phyloP scores from a whole-genome alignment of 2,888 invertebrate genomes.

The Amblyjoppa fuscipennis region DNA sequence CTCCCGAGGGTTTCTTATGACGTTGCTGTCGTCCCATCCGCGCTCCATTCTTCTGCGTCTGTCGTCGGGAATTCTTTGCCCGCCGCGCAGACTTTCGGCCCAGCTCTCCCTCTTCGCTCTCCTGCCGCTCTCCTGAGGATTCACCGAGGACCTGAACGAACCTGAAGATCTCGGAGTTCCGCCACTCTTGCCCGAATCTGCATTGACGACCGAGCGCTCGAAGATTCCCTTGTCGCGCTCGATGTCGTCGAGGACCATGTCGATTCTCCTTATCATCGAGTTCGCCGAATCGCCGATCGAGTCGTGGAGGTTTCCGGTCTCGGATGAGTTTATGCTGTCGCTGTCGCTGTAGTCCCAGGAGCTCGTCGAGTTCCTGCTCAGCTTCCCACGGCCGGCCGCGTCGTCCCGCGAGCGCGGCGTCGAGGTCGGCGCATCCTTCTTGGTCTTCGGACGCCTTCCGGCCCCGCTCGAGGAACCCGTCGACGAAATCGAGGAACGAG shows the following conservation, averaged over 20 bases:
- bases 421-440: slow-evolving; percentile 69
- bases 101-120: slow-evolving; percentile 76
- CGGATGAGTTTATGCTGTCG: slow-evolving; percentile 87
- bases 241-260: slow-evolving; percentile 76
- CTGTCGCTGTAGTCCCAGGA: slow-evolving; percentile 90
- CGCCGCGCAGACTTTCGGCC: slow-evolving; percentile 79
- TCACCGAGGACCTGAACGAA: slow-evolving; percentile 36
- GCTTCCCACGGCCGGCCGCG: slow-evolving; percentile 85
- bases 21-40: slow-evolving; percentile 81
- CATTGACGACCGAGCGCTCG: slow-evolving; percentile 19
- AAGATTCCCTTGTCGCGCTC: slow-evolving; percentile 67
- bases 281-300: slow-evolving; percentile 68
- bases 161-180: slow-evolving; percentile 15
- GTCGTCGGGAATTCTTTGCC: slow-evolving; percentile 74
- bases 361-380: slow-evolving; percentile 88
- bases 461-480: slow-evolving; percentile 79
- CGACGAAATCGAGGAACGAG: slow-evolving; percentile 49
- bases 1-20: slow-evolving; percentile 78
- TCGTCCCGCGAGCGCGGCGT: slow-evolving; percentile 85
- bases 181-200: background rate
- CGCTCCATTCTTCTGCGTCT: slow-evolving; percentile 79
- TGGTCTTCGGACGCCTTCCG: slow-evolving; percentile 58
- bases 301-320: slow-evolving; percentile 75
- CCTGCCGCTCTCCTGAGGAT: slow-evolving; percentile 45
- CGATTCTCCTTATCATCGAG: slow-evolving; percentile 75